Evolutionary conservation across 1,140 invertebrate genomes (phyloP), one percentile per base, ranked within the genome.

Genomic region (Bombus cullumanus): DNA sequence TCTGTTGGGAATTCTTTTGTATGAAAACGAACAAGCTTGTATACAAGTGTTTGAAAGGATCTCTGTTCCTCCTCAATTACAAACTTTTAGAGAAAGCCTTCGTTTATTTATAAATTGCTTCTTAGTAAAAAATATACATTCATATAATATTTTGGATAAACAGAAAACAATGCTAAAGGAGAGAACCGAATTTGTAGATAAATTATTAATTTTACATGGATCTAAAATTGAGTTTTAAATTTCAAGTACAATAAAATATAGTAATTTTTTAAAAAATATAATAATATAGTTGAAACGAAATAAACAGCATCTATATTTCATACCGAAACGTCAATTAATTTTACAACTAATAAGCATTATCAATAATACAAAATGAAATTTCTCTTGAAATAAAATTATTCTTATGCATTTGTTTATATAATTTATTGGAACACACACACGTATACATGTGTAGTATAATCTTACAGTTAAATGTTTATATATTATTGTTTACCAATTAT

Each of bases 31-130:
- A 39, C 96, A 97, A 87, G 93, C 95, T 0, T 96, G 96, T 73
- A 81, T 96, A 10, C 94, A 96, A 81, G 97, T 97, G 0, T 98
- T 98, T 94, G 92, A 95, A 59, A 96, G 97, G 89, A 96, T 98
- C 76, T 95, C 97, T 0, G 93, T 96, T 69, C 96, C 97, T 1
- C 95, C 96, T 3, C 97, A 98, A 92, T 95, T 98, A 8, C 96
- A 97, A 90, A 95, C 97, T 89, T 97, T 98, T 86, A 95, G 97
- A 72, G 98, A 98, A 94, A 97, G 97, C 84, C 92, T 98, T 2
- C 93, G 96, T 80, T 94, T 98, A 13, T 98, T 98, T 91, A 96
- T 98, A 91, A 97, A 96, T 92, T 97, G 98, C 94, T 98, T 98
- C 91, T 91, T 98, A 1, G 86, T 98, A 3, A 96, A 96, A 92